phyloP scores from a whole-genome alignment of 1,140 invertebrate species.

The Psix sp. region DNA sequence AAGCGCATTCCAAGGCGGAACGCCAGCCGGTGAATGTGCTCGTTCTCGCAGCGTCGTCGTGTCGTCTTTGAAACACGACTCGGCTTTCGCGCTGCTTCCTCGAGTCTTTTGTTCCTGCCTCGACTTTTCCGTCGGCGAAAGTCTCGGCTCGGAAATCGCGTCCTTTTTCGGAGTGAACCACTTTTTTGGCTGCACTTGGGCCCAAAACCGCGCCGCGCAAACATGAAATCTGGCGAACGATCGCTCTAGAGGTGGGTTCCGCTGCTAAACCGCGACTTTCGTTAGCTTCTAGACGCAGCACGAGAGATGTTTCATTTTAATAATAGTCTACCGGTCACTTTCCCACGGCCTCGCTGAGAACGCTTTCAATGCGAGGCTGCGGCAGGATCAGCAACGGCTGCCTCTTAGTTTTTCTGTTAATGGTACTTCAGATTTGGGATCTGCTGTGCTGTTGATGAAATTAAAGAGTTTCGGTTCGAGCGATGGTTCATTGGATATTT shows the following conservation, averaged over 20 bases:
- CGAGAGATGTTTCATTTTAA: conserved; percentile 22
- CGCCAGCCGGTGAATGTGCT: conserved; percentile 53
- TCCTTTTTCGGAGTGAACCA: too few relatives aligned
- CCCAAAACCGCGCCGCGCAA: too few relatives aligned
- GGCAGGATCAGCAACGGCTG: too few relatives aligned
- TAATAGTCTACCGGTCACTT: conserved; percentile 43
- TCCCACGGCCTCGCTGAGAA: conserved; percentile 40
- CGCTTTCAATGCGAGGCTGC: conserved; percentile 11
- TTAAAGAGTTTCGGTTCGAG: too few relatives aligned
- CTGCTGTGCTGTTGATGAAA: too few relatives aligned
- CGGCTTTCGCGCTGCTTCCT: conserved; percentile 33
- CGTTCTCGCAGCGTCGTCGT: conserved; percentile 6
- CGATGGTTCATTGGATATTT: too few relatives aligned
- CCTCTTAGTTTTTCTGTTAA: too few relatives aligned
- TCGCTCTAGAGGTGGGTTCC: conserved; percentile 17
- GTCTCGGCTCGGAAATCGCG: too few relatives aligned
- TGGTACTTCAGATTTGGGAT: too few relatives aligned
- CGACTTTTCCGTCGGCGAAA: conserved; percentile 10
- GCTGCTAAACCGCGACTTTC: not conserved
- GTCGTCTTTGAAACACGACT: conserved; percentile 15
- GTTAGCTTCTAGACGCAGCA: not conserved
- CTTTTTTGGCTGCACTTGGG: too few relatives aligned
- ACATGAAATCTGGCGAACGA: too few relatives aligned
- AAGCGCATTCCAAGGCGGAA: conserved; percentile 53
- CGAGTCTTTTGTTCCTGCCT: conserved; percentile 19